Percentiles rank a stretch among this genome's conserved stretches.
Evolutionary conservation across 2,888 invertebrate genomes (phyloP).

Genomic region (Andrena bicolor): DNA sequence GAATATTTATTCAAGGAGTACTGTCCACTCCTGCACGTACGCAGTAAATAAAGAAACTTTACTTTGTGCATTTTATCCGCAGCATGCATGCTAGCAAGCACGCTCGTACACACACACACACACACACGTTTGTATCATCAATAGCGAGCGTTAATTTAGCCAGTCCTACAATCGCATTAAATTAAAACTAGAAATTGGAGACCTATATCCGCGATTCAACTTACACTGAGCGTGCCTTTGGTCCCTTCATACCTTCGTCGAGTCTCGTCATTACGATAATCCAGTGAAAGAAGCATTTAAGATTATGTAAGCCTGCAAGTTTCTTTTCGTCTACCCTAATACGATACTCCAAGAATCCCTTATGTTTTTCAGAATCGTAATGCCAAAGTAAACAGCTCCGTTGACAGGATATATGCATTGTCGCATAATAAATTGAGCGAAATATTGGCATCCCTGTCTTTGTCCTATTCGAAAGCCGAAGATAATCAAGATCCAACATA

Average conservation of each 20-base stretch:
- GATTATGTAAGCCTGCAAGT: constrained; percentile 2
- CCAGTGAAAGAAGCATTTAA: constrained; percentile 1
- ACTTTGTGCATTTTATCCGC: constrained; percentile 6
- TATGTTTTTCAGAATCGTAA: constrained; percentile 67
- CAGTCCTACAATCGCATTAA: not conserved
- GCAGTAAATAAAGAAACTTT: constrained; percentile 11
- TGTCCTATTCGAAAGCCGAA: constrained; percentile 48
- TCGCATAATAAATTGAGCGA: constrained; percentile 54
- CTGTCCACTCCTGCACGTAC: constrained; percentile 32
- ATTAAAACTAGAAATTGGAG: not conserved
- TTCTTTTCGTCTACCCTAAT: not conserved
- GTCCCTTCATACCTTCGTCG: constrained; percentile 54
- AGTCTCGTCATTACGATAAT: constrained; percentile 11
- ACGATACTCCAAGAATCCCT: constrained; percentile 18
- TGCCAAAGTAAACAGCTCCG: constrained; percentile 46
- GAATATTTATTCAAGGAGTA: constrained; percentile 49
- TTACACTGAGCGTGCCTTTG: constrained; percentile 67
- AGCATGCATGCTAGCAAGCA: not conserved
- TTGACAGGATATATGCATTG: constrained; percentile 52
- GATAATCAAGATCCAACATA: constrained; percentile 21
- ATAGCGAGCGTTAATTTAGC: not conserved
- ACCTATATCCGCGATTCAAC: constrained; percentile 28
- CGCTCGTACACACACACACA: not conserved
- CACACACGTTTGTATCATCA: not conserved
- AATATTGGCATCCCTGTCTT: constrained; percentile 45